Percentiles rank a stretch among this genome's conserved stretches.
Conservation (phyloP, 2,113 vertebrate genomes). For the Python bivittatus region DNA sequence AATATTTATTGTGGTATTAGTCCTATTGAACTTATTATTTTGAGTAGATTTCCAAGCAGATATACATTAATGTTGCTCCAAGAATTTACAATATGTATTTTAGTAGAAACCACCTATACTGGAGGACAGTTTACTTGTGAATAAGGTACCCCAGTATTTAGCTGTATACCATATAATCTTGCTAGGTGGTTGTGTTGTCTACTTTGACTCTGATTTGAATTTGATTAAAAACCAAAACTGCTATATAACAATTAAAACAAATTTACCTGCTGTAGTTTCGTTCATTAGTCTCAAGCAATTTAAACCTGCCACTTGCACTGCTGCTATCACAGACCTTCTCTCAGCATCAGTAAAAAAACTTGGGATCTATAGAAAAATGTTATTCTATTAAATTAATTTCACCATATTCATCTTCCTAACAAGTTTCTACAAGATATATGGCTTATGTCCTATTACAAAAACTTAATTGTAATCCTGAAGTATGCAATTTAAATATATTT, state of each 20-base stretch:
- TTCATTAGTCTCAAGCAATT: slow-evolving; percentile 95
- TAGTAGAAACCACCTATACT: neutral
- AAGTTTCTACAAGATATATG: neutral
- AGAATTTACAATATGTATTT: neutral
- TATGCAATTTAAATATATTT: neutral
- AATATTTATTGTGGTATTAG: neutral
- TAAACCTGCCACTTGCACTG: slow-evolving; percentile 90
- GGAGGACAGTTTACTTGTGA: neutral
- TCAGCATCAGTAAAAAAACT: slow-evolving; percentile 94
- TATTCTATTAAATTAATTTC: neutral
- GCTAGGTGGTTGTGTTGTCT: neutral
- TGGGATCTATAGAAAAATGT: slow-evolving; percentile 79
- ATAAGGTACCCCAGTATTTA: neutral
- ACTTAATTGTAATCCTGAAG: neutral
- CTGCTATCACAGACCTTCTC: slow-evolving; percentile 90
- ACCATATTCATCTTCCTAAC: neutral
- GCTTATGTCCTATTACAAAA: neutral
- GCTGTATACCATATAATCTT: neutral
- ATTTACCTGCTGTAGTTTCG: slow-evolving; percentile 92
- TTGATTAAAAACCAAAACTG: neutral
- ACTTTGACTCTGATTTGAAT: neutral
- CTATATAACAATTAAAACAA: neutral
- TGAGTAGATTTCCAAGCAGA: neutral
- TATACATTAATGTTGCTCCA: neutral
- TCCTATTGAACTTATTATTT: neutral